Evolutionary conservation across 1,140 invertebrate species (phyloP), one percentile per base, ranked within the genome.

Genomic region (Tachypleus tridentatus): DNA sequence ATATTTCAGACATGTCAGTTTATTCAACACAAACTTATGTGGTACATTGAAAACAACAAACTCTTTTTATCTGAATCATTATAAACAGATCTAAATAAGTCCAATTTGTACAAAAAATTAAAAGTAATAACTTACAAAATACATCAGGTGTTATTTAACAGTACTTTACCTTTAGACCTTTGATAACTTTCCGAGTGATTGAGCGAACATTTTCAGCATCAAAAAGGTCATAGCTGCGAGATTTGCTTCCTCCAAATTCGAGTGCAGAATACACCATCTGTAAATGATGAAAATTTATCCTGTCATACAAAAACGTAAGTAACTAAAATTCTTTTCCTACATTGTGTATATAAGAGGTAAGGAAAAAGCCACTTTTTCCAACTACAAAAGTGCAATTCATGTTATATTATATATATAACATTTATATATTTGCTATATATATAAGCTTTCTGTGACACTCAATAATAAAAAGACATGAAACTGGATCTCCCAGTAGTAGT

Each of bases 141-240:
- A 29, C 29, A 29, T 29, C 29, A 29, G 29, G 29, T 29, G 29
- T 29, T 29, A 29, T 29, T 29, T 29, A 29, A 29, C 29, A 29
- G 0, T 29, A 29, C 2, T 29, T 64, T 67, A 88, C 87, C 81
- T 92, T 92, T 63, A 96, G 91, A 63, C 95, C 84, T 74, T 92
- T 86, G 72, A 95, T 88, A 9, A 93, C 93, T 67, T 92, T 86
- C 75, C 94, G 93, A 0, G 90, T 89, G 29, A 94, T 89, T 71
- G 88, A 85, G 53, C 79, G 76, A 49, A 80, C 77, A 73, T 91
- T 87, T 71, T 89, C 84, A 57, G 87, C 88, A 64, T 77, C 79
- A 74, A 94, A 91, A 64, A 94, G 80, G 78, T 93, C 90, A 74
- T 82, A 86, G 69, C 88, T 85, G 51, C 89, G 77, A 0, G 84